These are phyloP conservation scores for Hirudo medicinalis DNA, from an alignment of 1,140 invertebrate genomes.

Conservation along the genomic window DNA sequence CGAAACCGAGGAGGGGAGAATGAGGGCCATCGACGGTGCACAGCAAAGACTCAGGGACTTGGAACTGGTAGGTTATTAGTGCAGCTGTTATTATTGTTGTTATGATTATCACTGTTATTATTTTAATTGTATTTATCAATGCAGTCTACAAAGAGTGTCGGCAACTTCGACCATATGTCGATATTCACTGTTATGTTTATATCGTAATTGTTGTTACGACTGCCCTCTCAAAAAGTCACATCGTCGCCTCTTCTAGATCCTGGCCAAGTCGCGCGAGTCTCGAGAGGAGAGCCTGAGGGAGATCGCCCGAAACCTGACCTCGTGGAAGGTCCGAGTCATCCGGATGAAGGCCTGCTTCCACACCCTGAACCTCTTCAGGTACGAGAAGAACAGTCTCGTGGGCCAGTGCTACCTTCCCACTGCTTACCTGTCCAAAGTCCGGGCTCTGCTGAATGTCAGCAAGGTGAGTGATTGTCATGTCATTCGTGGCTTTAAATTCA, in stretches of 20 bases:
- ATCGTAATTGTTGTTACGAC: not conserved
- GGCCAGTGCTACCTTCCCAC: not conserved
- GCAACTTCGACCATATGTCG: no score
- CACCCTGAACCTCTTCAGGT: conserved; percentile 54
- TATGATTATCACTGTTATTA: not conserved
- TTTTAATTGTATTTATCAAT: not conserved
- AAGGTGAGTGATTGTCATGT: not conserved
- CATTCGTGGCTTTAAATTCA: no score
- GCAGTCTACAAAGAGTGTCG: no score
- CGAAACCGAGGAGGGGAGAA: conserved; percentile 5
- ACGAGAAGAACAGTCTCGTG: not conserved
- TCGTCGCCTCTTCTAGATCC: conserved; percentile 35
- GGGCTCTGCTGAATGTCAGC: not conserved
- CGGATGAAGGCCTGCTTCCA: conserved; percentile 69
- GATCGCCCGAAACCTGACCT: conserved; percentile 82
- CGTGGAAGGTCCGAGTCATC: conserved; percentile 85
- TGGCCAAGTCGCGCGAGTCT: conserved; percentile 93
- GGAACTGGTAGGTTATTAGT: conserved; percentile 29
- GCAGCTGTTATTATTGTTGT: not conserved
- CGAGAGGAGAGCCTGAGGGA: conserved; percentile 76
- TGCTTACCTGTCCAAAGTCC: not conserved
- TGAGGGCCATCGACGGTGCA: conserved; percentile 7
- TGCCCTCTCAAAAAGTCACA: not conserved
- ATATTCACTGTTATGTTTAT: no score
- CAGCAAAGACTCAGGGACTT: conserved; percentile 15